Conservation (phyloP, 35 echinoderm and acorn worm genomes). For the Chiridota heheva region DNA sequence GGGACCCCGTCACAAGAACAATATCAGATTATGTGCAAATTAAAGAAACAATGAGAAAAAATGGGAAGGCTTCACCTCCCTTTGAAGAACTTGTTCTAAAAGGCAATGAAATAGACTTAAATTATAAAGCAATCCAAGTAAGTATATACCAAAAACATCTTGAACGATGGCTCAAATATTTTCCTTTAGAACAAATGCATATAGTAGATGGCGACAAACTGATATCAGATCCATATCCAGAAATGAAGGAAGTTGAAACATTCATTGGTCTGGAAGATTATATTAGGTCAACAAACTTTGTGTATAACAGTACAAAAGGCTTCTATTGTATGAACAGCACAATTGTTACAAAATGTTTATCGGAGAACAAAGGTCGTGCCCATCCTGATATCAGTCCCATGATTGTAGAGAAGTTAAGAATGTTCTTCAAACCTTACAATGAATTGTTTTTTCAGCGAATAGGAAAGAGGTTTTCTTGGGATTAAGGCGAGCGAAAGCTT, state of each 20-base stretch:
- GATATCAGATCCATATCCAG: slow-evolving; percentile 73
- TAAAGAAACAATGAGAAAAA: slow-evolving; percentile 21
- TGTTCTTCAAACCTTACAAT: slow-evolving; percentile 88
- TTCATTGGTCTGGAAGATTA: slow-evolving; percentile 73
- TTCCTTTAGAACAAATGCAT: slow-evolving; percentile 68
- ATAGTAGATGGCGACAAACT: slow-evolving; percentile 92
- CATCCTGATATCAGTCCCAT: slow-evolving; percentile 77
- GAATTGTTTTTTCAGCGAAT: slow-evolving; percentile 73
- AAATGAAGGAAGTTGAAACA: slow-evolving; percentile 84
- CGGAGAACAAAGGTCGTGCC: slow-evolving; percentile 73
- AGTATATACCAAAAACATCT: slow-evolving; percentile 83
- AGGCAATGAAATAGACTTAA: slow-evolving; percentile 50
- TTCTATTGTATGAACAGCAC: slow-evolving; percentile 90
- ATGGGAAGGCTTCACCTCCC: slow-evolving; percentile 17
- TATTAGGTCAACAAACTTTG: slow-evolving; percentile 65
- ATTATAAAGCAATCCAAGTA: slow-evolving; percentile 79
- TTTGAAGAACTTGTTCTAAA: slow-evolving; percentile 61
- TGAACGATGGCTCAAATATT: slow-evolving; percentile 65
- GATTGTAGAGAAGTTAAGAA: slow-evolving; percentile 60
- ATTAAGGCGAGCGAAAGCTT: too few species aligned
- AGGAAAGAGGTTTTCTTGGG: slow-evolving; percentile 76
- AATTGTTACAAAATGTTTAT: slow-evolving; percentile 69
- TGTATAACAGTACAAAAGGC: slow-evolving; percentile 76
- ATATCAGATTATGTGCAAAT: slow-evolving; percentile 94
- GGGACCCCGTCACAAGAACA: slow-evolving; percentile 74